Conservation (phyloP, 2,797 vertebrate genomes). For the Rhinatrema bivittatum region DNA sequence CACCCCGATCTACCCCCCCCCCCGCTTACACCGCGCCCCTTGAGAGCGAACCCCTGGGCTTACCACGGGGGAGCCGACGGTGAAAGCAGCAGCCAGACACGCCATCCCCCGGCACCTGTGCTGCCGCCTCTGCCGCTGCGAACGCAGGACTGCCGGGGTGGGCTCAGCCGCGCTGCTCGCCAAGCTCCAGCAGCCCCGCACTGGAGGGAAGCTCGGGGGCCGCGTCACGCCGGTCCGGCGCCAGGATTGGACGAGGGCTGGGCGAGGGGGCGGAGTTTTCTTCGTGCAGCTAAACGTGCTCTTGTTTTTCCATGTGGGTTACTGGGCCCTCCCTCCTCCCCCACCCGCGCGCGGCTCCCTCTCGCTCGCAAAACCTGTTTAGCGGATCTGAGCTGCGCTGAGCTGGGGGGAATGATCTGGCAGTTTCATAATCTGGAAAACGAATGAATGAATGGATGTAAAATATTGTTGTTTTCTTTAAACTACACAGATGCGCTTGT, state of each 20-base stretch:
- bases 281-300: slow-evolving; percentile 34
- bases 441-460: too few relatives aligned
- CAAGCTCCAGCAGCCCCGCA: not conserved
- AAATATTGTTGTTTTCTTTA: too few relatives aligned
- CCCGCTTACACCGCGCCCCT: too few relatives aligned
- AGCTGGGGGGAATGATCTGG: too few relatives aligned
- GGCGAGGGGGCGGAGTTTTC: slow-evolving; percentile 3
- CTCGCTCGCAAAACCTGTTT: too few relatives aligned
- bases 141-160: slow-evolving; percentile 1
- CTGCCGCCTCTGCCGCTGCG: slow-evolving; percentile 9
- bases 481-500: too few relatives aligned
- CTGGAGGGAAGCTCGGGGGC: not conserved
- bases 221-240: not conserved
- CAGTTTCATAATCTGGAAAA: too few relatives aligned
- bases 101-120: slow-evolving; percentile 50
- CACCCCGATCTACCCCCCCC: too few relatives aligned
- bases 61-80: slow-evolving; percentile 53
- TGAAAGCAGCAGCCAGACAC: slow-evolving; percentile 64
- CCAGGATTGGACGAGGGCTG: slow-evolving; percentile 22
- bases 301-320: slow-evolving; percentile 30
- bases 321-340: not conserved
- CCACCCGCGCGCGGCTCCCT: too few relatives aligned
- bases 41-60: slow-evolving; percentile 30
- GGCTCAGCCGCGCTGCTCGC: not conserved
- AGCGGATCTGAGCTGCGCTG: too few relatives aligned